Conservation (phyloP, 2,888 invertebrate genomes). For the Eudasyphora cyanicolor region DNA sequence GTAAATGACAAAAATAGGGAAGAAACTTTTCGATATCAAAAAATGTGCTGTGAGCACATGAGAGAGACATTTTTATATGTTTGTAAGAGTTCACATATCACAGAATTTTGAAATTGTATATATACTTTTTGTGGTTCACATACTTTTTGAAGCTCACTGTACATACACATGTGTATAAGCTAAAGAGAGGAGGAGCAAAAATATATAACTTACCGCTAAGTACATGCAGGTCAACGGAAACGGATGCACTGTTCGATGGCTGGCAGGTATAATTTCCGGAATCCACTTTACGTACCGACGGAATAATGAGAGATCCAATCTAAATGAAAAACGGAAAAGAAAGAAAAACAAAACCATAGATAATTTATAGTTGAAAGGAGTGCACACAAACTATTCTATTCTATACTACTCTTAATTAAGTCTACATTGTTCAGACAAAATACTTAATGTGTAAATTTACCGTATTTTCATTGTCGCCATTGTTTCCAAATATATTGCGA, state of each 20-base stretch:
- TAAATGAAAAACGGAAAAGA: constrained; percentile 66
- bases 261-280: constrained; percentile 94
- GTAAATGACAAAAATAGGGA: too few relatives aligned
- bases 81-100: too few relatives aligned
- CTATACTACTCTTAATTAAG: background rate
- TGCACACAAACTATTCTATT: background rate
- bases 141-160: too few relatives aligned
- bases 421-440: background rate
- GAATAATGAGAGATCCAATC: constrained; percentile 80
- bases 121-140: too few relatives aligned
- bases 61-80: too few relatives aligned
- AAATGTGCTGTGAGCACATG: too few relatives aligned
- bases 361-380: background rate
- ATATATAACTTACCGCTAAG: constrained; percentile 87
- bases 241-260: constrained; percentile 94
- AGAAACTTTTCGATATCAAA: too few relatives aligned
- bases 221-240: constrained; percentile 93
- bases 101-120: too few relatives aligned
- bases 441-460: constrained; percentile 69
- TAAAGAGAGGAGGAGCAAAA: background rate
- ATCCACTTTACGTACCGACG: constrained; percentile 79
- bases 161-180: too few relatives aligned
- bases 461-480: constrained; percentile 78
- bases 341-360: background rate
- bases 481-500: constrained; percentile 76